These are phyloP conservation scores for Cheilinus undulatus DNA, from an alignment of 2,113 vertebrate genomes.

Conservation along the genomic window DNA sequence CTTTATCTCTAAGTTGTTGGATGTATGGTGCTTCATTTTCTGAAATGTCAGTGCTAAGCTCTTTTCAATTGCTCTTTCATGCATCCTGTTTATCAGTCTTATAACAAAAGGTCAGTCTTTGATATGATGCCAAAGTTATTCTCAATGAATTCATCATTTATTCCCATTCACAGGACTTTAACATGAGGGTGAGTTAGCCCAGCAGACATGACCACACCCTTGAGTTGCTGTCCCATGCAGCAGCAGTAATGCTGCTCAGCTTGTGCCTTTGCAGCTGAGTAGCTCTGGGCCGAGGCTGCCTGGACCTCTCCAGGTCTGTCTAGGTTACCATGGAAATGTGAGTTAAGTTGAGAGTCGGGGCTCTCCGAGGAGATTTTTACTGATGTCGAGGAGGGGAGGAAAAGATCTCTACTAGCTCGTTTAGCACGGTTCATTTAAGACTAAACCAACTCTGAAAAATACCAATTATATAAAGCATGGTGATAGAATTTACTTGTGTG, in stretches of 20 bases:
- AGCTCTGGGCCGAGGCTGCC: constrained; percentile 51
- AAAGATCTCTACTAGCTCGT: constrained; percentile 12
- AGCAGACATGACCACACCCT: not conserved
- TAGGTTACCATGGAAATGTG: constrained; percentile 80
- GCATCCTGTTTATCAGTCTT: not conserved
- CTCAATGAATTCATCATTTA: not conserved
- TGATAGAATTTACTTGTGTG: too few species aligned
- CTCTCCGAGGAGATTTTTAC: constrained; percentile 50
- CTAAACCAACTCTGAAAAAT: constrained; percentile 1
- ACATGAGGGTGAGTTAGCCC: not conserved
- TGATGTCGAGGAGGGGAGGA: constrained; percentile 46
- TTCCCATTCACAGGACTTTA: not conserved
- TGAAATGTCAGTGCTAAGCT: not conserved
- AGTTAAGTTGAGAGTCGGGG: constrained; percentile 68
- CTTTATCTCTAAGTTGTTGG: not conserved
- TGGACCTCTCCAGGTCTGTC: constrained; percentile 62
- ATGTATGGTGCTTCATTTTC: not conserved
- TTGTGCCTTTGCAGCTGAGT: constrained; percentile 58
- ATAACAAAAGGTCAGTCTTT: not conserved
- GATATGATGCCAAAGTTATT: not conserved
- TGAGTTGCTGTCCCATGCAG: not conserved
- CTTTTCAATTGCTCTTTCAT: not conserved
- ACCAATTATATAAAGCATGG: not conserved
- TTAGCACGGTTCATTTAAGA: constrained; percentile 9
- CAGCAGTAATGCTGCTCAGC: constrained; percentile 54